Evolutionary conservation across 1,140 invertebrate genomes (phyloP), one percentile per base, ranked within the genome.

Genomic region (Anoplophora glabripennis): DNA sequence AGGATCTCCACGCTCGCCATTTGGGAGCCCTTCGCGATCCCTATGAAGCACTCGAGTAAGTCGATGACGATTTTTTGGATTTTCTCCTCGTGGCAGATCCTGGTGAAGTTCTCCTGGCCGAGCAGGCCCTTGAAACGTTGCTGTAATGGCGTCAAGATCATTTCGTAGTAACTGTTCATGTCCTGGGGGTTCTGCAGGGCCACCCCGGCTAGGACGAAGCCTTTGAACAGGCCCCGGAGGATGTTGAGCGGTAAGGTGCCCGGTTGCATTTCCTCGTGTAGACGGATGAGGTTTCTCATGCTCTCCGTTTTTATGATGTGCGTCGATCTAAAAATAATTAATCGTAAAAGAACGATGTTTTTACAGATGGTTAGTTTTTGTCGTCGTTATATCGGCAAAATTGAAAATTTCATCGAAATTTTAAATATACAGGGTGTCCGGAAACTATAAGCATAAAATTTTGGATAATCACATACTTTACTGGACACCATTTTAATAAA

Each of bases 21-120:
- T 68, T 83, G 71, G 44, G 80, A 74, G 38, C 86, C 83, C 60
- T 54, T 42, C 9, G 40, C 52, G 7, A 54, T 35, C 51, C 84
- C 84, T 61, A 86, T 84, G 65, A 88, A 81, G 42, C 79, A 83
- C 69, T 89, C 86, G 7, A 89, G 69, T 42, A 86, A 75, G 67
- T 84, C 81, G 12, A 83, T 79, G n/a, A 89, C 76, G 68, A 84
- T 80, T 38, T 78, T 72, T 72, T 83, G 82, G 9, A 85, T 75
- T 14, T 77, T 71, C 62, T 86, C 84, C 53, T 83, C 74, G 33
- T 87, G 81, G 62, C 80, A 84, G 1, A 76, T 76, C 51, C 80
- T 77, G 35, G 74, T 72, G 67, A 89, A 86, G 62, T 83, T 80
- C 41, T 80, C 79, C 49, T 81, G 75, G 21, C 74, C 76, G 34